Evolutionary conservation across 2,888 invertebrate genomes (phyloP).

Genomic region (Dolomedes plantarius): DNA sequence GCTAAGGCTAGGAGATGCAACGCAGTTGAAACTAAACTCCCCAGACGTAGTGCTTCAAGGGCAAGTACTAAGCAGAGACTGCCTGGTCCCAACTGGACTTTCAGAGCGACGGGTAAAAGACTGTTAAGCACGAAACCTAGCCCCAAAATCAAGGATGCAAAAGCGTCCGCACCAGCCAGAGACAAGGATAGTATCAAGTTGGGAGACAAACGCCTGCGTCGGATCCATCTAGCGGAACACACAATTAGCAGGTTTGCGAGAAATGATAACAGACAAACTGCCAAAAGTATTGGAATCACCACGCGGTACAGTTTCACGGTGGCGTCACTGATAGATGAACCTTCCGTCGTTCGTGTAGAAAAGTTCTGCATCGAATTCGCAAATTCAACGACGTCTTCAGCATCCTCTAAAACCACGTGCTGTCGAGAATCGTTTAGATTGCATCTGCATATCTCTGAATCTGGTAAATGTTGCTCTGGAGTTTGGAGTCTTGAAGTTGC

Average conservation of each 20-base stretch:
- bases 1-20: constrained; percentile 82
- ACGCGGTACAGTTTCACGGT: constrained; percentile 74
- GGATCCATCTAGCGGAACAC: constrained; percentile 80
- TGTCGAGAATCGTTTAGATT: neutral
- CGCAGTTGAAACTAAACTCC: constrained; percentile 82
- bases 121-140: constrained; percentile 80
- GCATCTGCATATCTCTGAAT: neutral
- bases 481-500: neutral
- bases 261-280: constrained; percentile 80
- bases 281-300: constrained; percentile 77
- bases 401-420: neutral
- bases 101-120: constrained; percentile 78
- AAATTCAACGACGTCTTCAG: neutral
- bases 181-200: constrained; percentile 51
- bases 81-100: constrained; percentile 76
- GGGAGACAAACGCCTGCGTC: constrained; percentile 76
- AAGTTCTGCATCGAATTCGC: neutral
- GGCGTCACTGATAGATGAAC: neutral
- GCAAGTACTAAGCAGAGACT: constrained; percentile 75
- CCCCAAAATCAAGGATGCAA: constrained; percentile 80
- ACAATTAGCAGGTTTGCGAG: constrained; percentile 80
- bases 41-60: constrained; percentile 79
- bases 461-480: neutral
- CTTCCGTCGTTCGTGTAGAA: neutral
- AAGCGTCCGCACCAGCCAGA: constrained; percentile 81